phyloP scores from a whole-genome alignment of 2,888 invertebrate genomes.

The Cantharis rustica region DNA sequence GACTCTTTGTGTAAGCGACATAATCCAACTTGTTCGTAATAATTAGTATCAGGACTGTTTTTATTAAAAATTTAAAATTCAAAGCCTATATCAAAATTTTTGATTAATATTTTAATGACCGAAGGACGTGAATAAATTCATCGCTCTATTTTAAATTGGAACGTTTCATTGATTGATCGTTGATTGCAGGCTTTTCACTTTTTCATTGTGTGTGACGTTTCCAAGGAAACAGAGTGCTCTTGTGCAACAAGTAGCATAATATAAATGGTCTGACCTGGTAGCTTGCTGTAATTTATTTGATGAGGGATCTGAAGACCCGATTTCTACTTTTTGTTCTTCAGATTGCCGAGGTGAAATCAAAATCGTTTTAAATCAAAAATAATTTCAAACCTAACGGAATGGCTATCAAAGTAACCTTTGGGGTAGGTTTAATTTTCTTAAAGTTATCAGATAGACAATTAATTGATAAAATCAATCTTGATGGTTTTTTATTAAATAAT shows the following conservation, averaged over 20 bases:
- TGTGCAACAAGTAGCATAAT: conserved; percentile 39
- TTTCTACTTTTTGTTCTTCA: neutral
- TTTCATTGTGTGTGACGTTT: conserved; percentile 37
- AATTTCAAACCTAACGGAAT: no score
- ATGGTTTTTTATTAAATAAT: no score
- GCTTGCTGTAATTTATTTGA: conserved; percentile 22
- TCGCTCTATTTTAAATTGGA: conserved; percentile 13
- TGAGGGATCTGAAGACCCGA: conserved; percentile 9
- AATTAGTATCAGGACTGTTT: neutral
- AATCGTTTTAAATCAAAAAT: neutral
- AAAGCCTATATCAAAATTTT: neutral
- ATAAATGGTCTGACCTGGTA: conserved; percentile 30
- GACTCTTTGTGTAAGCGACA: neutral
- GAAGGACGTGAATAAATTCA: conserved; percentile 8
- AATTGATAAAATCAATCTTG: no score
- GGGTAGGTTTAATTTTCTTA: no score
- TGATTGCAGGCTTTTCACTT: conserved; percentile 31
- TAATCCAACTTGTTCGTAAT: neutral
- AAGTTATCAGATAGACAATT: no score
- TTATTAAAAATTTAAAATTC: neutral
- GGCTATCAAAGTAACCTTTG: no score
- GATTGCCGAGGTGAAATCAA: neutral
- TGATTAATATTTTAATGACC: neutral
- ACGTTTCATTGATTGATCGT: conserved; percentile 23
- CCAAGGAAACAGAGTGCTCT: conserved; percentile 40